Conservation (phyloP, 2,888 invertebrate genomes). For the Agrenia bidenticulata region DNA sequence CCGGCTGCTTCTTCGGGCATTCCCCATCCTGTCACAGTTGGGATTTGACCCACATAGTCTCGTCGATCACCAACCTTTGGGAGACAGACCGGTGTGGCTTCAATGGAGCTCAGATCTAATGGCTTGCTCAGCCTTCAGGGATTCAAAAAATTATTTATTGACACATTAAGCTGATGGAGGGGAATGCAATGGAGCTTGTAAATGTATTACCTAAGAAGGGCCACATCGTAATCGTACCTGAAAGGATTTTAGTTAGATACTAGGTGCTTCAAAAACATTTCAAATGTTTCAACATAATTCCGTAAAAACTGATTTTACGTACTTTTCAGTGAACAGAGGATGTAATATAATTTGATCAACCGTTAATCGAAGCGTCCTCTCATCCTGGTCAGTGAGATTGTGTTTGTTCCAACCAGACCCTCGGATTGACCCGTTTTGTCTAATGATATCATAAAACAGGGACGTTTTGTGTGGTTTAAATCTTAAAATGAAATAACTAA, state of each 20-base stretch:
- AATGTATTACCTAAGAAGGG: constrained; percentile 25
- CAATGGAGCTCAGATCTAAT: constrained; percentile 34
- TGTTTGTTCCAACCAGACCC: constrained; percentile 34
- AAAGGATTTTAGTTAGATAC: no score
- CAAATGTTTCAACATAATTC: no score
- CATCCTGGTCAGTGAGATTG: constrained; percentile 39
- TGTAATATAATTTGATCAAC: constrained; percentile 47
- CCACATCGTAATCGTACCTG: constrained; percentile 42
- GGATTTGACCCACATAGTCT: constrained; percentile 14
- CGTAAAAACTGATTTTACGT: constrained; percentile 15
- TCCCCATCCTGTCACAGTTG: constrained; percentile 44
- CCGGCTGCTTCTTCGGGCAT: constrained; percentile 41
- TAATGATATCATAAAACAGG: no score
- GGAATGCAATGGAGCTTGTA: no score
- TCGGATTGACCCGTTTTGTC: constrained; percentile 43
- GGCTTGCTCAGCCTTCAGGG: constrained; percentile 33
- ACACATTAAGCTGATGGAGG: no score
- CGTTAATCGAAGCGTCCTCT: constrained; percentile 40
- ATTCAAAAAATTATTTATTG: no score
- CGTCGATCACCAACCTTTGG: constrained; percentile 17
- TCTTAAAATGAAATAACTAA: neutral
- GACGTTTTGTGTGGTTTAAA: neutral
- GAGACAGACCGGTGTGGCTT: constrained; percentile 49
- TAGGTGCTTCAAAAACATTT: no score
- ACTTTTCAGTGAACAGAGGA: constrained; percentile 35